Base-by-base conservation (phyloP, 2,888 invertebrate genomes). In the Drosophila anomelani region DNA sequence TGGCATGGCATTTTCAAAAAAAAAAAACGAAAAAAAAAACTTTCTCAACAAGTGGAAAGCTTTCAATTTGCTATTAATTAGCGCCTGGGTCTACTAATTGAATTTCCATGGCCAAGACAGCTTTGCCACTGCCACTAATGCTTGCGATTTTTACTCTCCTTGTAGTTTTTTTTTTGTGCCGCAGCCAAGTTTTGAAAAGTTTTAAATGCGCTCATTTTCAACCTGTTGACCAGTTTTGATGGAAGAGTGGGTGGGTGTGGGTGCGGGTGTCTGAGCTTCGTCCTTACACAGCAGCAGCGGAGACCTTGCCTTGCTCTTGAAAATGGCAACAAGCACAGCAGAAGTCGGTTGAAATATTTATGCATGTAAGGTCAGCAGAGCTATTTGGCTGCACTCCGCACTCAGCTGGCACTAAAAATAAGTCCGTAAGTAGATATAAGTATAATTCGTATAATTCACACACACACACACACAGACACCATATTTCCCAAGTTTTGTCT, bases 41-140 rank as follows among this genome's bases (percentile, higher is more conserved):
- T 49, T 64, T 85, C 78, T 85, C 83, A 85, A 85, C 85, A 85
- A 85, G 85, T 85, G 85, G 86, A 74, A 85, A 80, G 85, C 85
- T 82, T 80, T 81, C 60, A 74, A 74, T 80, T 76, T 78, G 68
- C 78, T 66, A 84, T 81, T 83, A 84, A 84, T 84, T 85, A 83
- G 78, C 80, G 72, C 59, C 68, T 54, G 51, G 34, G 55, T 58
- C 56, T 62, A 74, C 83, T 85, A 83, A 84, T 84, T 84, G 83
- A 83, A 84, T 85, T 85, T 78, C 70, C 82, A 84, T 75, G 79
- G 82, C 76, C 80, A 66, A 56, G 43, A 43, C 43, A 26, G 26
- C 46, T 51, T 38, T 56, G 17, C 29, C 17, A 59, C 10, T 13
- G 29, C 32, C 49, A 26, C 53, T 38, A 69, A 58, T 67, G 51